A percentile compares a stretch with the other conserved stretches of the same genome.
phyloP scores from a whole-genome alignment of 2,888 invertebrate genomes.

The Lasioglossum zephyrum region DNA sequence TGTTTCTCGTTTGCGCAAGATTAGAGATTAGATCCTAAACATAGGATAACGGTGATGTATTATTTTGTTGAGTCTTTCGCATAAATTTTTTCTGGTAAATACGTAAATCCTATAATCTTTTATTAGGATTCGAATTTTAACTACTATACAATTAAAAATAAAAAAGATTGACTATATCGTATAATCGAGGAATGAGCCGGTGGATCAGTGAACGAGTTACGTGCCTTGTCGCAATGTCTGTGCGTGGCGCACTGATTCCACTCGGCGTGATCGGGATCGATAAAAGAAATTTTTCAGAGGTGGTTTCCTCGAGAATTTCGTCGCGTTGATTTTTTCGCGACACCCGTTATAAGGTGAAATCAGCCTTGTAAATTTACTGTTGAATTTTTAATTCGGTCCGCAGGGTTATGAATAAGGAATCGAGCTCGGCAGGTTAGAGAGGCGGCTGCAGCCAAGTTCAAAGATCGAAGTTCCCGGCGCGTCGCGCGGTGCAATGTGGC shows the following conservation, averaged over 20 bases:
- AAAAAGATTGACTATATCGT: neutral
- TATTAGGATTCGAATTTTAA: too few species aligned
- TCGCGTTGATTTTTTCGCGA: neutral
- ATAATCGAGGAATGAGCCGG: neutral
- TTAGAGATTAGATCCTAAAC: too few species aligned
- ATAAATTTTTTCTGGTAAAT: too few species aligned
- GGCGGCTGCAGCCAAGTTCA: conserved; percentile 1
- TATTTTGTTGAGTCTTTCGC: too few species aligned
- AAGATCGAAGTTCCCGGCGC: neutral
- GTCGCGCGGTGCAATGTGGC: neutral
- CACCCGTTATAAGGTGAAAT: neutral
- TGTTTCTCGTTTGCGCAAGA: too few species aligned
- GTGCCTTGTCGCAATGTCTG: neutral
- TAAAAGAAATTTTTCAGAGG: neutral
- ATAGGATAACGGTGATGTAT: too few species aligned
- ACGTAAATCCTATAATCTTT: too few species aligned
- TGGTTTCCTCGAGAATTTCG: neutral
- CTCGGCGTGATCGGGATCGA: neutral
- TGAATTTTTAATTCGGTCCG: neutral
- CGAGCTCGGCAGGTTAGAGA: neutral
- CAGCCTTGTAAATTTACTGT: neutral
- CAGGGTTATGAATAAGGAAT: conserved; percentile 10
- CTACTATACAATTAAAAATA: neutral
- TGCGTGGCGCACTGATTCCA: neutral
- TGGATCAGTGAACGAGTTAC: neutral